Percentiles rank a stretch among this genome's conserved stretches.
phyloP scores from a whole-genome alignment of 1,140 invertebrate genomes.

The Drosophila kurseongensis region DNA sequence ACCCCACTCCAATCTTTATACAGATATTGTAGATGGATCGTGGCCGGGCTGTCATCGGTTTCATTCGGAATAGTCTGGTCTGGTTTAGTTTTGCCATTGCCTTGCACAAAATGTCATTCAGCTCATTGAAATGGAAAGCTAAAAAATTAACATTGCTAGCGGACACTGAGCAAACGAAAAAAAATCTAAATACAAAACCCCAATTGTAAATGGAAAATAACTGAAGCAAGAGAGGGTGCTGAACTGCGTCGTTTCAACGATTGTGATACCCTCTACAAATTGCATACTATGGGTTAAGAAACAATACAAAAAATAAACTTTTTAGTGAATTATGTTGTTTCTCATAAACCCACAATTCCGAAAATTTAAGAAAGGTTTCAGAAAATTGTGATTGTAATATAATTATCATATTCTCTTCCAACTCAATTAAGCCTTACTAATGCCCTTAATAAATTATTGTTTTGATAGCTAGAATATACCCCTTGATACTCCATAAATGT shows the following conservation, averaged over 20 bases:
- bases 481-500: conserved; percentile 1
- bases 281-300: too few species aligned
- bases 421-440: not conserved
- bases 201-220: conserved; percentile 61
- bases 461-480: not conserved
- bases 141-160: conserved; percentile 55
- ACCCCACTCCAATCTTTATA: not conserved
- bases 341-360: too few species aligned
- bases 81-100: conserved; percentile 29
- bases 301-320: too few species aligned
- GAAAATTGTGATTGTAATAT: too few species aligned
- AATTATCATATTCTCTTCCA: too few species aligned
- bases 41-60: conserved; percentile 52
- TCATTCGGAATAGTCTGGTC: conserved; percentile 10
- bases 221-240: conserved; percentile 4
- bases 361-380: too few species aligned
- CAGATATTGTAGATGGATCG: conserved; percentile 19
- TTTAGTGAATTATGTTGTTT: too few species aligned
- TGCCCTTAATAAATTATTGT: not conserved
- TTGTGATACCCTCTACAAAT: not conserved
- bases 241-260: not conserved
- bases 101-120: conserved; percentile 40
- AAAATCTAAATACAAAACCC: conserved; percentile 25
- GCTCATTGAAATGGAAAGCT: conserved; percentile 75
- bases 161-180: conserved; percentile 22